Evolutionary conservation across 2,888 invertebrate species (phyloP), one percentile per base, ranked within the genome.

Genomic region (Serripes groenlandicus): DNA sequence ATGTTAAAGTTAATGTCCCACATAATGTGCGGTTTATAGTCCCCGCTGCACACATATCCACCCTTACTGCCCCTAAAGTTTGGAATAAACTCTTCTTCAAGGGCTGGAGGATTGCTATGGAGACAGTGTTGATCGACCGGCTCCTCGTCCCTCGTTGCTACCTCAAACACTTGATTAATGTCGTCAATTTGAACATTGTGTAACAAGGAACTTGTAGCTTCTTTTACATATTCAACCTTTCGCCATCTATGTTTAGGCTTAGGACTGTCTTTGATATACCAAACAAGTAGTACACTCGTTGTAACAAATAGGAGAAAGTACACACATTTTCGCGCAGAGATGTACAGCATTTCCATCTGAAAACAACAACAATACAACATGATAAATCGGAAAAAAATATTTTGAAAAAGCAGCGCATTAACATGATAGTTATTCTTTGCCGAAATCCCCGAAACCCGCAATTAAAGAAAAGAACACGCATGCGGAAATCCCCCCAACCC

Each of bases 1-100:
- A 66, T 66, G 35, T 66, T 66, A 28, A 66, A 66, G 26, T 66
- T 66, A 1, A 66, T 11, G 23, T 66, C 66, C 66, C 66, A 66
- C 42, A 42, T 42, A 23, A 66, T 66, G 4, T 21, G 35, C 23
- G 21, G 66, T 26, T 42, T 42, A 23, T 66, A 66, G 11, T 66
- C 42, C 23, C 34, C n/a, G 37, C 42, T 28, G 21, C 66, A 66
- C 9, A 66, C 66, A 26, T 35, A 66, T n/a, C 66, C 66, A 23
- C 35, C 42, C 26, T 66, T 26, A 23, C 66, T 66, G 21, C 66
- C 66, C 11, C 26, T 66, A 42, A 42, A 66, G 28, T 30, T 37
- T 0, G 66, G 66, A 3, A 66, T n/a, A 42, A 66, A 66, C 26
- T 66, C 66, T 42, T 66, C 66, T 26, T 66, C 37, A 9, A 42